Base-by-base conservation (phyloP, 2,888 invertebrate genomes). In the Automeris io region DNA sequence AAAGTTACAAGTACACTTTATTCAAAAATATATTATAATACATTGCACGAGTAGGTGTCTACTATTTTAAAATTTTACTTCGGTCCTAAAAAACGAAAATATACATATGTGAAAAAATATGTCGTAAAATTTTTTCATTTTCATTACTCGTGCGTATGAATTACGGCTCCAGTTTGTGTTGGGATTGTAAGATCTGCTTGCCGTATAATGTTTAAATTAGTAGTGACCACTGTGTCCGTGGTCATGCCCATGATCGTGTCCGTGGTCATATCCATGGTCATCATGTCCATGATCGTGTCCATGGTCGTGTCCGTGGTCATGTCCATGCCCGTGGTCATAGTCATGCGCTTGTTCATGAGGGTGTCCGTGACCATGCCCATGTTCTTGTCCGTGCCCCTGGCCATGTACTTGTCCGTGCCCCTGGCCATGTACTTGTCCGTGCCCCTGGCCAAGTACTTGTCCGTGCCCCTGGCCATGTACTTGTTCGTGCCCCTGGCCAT, bases 341-440 rank as follows among this genome's bases (percentile, higher is more conserved):
- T 25, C 18, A 21, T 38, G 19, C 12, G 26, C 32, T 3, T 32
- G 25, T 8, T 29, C 29, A 16, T 39, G 26, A 9, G 13, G 12
- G 16, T n/a, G n/a, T n/a, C n/a, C n/a, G n/a, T 23, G n/a, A n/a
- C n/a, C n/a, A n/a, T n/a, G n/a, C n/a, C n/a, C n/a, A n/a, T n/a
- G n/a, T n/a, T n/a, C n/a, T 1, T n/a, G 2, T 26, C 38, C 26
- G 3, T 39, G 35, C 18, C 41, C 39, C n/a, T n/a, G n/a, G 7
- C 34, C 38, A 9, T 45, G 41, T 1, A 23, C 18, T 18, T 37
- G 33, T n/a, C 35, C 37, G 19, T 43, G 38, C 1, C 38, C 42
- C n/a, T n/a, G n/a, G 4, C 43, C 41, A 18, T 51, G 47, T 3
- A 39, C 25, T 5, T 35, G 45, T 11, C 33, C 35, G 8, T 34